Evolutionary conservation across 2,113 vertebrate species (phyloP).

Genomic region (Trogon surrucura): DNA sequence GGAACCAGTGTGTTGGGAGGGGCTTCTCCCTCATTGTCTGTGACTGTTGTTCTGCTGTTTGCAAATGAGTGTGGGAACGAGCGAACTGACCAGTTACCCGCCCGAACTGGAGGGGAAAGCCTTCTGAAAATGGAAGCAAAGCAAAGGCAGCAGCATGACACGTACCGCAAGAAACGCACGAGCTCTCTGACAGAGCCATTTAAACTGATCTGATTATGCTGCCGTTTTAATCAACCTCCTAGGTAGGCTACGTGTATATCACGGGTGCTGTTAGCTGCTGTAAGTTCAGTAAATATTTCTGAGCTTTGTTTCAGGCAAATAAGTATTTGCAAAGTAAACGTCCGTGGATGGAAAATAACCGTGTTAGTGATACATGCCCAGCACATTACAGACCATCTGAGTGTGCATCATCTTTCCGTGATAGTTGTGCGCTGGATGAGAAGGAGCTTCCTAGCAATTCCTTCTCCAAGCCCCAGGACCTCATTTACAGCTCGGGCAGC

Average conservation of each 20-base stretch:
- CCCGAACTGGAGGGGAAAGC: neutral
- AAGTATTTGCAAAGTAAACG: neutral
- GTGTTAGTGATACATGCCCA: neutral
- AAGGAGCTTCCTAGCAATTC: neutral
- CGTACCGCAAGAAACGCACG: rapidly evolving
- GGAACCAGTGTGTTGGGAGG: neutral
- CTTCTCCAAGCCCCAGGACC: neutral
- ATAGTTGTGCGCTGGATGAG: neutral
- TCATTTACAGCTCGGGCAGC: neutral
- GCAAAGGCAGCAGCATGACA: neutral
- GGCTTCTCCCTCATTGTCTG: neutral
- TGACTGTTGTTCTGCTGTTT: neutral
- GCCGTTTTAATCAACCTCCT: neutral
- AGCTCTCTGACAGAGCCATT: neutral
- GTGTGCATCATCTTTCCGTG: neutral
- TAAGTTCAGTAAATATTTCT: neutral
- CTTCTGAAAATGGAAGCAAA: neutral
- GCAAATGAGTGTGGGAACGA: neutral
- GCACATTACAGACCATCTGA: neutral
- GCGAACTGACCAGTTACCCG: neutral
- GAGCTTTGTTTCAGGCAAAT: neutral
- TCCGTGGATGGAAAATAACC: neutral
- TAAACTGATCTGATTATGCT: neutral
- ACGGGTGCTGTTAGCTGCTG: neutral
- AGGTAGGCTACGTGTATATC: neutral